Evolutionary conservation across 2,113 vertebrate genomes (phyloP).

Genomic region (Pyxicephalus adspersus): DNA sequence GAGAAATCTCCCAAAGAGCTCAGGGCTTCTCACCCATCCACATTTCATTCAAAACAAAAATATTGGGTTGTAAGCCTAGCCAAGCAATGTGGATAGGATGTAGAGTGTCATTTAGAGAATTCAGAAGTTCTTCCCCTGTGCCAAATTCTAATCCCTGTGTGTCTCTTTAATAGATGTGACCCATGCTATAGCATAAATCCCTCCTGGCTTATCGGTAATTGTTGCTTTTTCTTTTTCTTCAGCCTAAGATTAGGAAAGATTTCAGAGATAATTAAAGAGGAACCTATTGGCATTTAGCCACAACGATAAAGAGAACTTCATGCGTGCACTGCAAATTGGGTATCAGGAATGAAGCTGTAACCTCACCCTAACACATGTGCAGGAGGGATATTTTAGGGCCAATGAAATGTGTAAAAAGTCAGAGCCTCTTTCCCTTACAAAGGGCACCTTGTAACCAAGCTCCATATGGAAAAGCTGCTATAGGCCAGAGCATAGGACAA

Average conservation of each 20-base stretch:
- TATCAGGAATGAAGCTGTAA: constrained; percentile 35
- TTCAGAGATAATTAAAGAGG: background rate
- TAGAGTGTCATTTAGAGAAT: no score
- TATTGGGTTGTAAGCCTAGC: no score
- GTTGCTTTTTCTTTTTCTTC: background rate
- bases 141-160: background rate
- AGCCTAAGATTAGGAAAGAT: background rate
- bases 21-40: no score
- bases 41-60: no score
- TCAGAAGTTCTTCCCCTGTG: no score
- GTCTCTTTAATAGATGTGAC: background rate
- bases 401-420: constrained; percentile 39
- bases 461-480: constrained; percentile 10
- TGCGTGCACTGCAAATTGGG: constrained; percentile 12
- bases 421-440: constrained; percentile 41
- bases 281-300: background rate
- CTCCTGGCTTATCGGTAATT: background rate
- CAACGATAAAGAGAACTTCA: background rate
- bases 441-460: constrained; percentile 50
- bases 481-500: background rate
- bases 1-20: no score
- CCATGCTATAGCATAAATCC: background rate
- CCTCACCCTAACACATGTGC: constrained; percentile 34
- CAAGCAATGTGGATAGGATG: no score
- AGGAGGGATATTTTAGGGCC: constrained; percentile 36